These are phyloP conservation scores for Hipposideros larvatus DNA, from an alignment of 2,797 vertebrate species.

Conservation along the genomic window DNA sequence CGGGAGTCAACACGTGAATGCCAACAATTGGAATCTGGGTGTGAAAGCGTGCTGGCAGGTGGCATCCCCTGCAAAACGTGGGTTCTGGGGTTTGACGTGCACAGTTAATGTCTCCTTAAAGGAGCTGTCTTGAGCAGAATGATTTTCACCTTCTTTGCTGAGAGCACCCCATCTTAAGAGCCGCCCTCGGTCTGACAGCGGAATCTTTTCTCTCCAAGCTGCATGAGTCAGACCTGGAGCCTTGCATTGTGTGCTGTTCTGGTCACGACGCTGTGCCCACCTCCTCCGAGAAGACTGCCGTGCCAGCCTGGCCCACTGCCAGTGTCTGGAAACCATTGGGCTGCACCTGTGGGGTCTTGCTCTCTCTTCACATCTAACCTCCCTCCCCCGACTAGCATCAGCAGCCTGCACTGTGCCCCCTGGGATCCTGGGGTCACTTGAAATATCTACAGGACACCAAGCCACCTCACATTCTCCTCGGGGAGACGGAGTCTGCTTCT, in stretches of 20 bases:
- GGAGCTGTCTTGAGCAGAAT: conserved; percentile 1
- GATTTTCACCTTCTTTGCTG: background rate
- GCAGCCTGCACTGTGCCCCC: background rate
- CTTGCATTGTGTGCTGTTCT: rapidly evolving
- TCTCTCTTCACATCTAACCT: background rate
- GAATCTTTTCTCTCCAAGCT: background rate
- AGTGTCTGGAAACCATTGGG: background rate
- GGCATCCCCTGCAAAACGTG: background rate
- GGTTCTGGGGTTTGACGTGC: background rate
- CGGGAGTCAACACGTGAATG: background rate
- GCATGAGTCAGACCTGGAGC: conserved; percentile 59
- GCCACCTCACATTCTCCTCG: background rate
- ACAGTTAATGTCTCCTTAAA: background rate
- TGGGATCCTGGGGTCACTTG: background rate
- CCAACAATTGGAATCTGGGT: background rate
- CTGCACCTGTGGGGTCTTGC: background rate
- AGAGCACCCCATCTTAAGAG: background rate
- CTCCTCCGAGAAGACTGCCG: conserved; percentile 58
- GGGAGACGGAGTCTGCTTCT: background rate
- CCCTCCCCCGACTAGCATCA: rapidly evolving
- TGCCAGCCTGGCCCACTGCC: background rate
- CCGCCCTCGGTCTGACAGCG: conserved; percentile 52
- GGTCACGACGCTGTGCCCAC: conserved; percentile 7
- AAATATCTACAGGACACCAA: background rate
- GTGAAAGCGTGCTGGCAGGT: background rate